Evolutionary conservation across 2,888 invertebrate species (phyloP).

Genomic region (Macrophya alboannulata): DNA sequence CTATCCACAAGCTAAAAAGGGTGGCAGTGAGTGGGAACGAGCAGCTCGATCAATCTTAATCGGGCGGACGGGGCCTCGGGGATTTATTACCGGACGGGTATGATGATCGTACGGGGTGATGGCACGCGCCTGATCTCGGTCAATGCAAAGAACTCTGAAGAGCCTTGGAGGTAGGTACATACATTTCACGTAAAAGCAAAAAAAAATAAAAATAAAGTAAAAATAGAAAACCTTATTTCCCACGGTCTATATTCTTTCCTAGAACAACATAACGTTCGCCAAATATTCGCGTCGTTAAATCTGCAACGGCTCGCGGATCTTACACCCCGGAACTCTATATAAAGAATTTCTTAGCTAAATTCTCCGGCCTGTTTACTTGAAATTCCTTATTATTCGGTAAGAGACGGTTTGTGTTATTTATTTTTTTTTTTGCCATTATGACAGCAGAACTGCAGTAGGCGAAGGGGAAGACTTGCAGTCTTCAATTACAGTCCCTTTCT

Average conservation of each 20-base stretch:
- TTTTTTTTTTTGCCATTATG: background rate
- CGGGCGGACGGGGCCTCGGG: slow-evolving; percentile 43
- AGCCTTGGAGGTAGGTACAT: background rate
- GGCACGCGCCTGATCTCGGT: slow-evolving; percentile 33
- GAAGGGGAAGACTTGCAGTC: background rate
- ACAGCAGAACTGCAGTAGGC: background rate
- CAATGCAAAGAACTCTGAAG: background rate
- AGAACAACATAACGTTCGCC: background rate
- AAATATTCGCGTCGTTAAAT: slow-evolving; percentile 15
- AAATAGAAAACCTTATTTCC: too few relatives aligned
- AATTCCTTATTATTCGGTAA: slow-evolving; percentile 27
- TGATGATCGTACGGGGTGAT: slow-evolving; percentile 36
- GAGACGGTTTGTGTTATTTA: background rate
- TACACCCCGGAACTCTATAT: slow-evolving; percentile 35
- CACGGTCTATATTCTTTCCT: too few relatives aligned
- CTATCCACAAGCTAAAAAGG: slow-evolving; percentile 30
- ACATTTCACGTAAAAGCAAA: background rate
- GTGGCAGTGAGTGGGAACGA: slow-evolving; percentile 25
- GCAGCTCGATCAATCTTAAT: slow-evolving; percentile 51
- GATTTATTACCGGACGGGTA: slow-evolving; percentile 51
- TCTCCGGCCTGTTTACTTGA: background rate
- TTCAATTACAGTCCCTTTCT: background rate
- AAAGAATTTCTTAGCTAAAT: slow-evolving; percentile 24
- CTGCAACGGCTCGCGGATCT: background rate
- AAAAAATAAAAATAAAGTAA: background rate